Percentiles rank a stretch among this genome's conserved stretches.
Evolutionary conservation across 2,113 vertebrate species (phyloP).

Genomic region (Orthonyx spaldingii): DNA sequence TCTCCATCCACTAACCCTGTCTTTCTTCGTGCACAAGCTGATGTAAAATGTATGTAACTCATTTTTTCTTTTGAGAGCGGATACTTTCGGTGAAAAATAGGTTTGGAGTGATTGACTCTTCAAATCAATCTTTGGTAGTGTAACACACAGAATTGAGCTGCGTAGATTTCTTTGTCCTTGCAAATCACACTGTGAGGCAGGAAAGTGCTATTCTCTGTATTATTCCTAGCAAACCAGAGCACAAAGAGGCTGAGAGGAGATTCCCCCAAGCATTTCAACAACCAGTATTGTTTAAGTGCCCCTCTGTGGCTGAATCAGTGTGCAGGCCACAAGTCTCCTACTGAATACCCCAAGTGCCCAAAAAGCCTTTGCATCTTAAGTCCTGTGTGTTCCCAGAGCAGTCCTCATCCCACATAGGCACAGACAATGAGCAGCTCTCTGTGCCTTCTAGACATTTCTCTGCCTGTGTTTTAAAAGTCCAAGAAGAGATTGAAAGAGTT

Average conservation of each 20-base stretch:
- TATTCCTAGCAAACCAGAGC: background rate
- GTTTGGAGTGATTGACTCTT: background rate
- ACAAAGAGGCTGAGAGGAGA: background rate
- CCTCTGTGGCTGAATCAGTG: background rate
- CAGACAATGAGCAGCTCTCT: background rate
- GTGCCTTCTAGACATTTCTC: background rate
- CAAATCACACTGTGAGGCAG: background rate
- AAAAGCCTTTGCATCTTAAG: background rate
- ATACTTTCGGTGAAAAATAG: background rate
- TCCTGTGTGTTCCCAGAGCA: background rate
- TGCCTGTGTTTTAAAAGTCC: background rate
- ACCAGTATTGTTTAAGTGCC: background rate
- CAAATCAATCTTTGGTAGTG: background rate
- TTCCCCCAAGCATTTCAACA: background rate
- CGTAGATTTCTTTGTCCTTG: background rate
- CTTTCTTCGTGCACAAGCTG: background rate
- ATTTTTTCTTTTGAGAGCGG: background rate
- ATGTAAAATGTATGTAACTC: constrained; percentile 11
- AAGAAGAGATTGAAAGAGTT: background rate
- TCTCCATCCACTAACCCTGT: background rate
- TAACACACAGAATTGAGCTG: background rate
- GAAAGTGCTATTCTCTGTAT: background rate
- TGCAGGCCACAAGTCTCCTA: background rate
- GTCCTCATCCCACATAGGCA: background rate
- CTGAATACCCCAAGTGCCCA: background rate